Conservation (phyloP, 2,888 invertebrate species). For the Octonoba sinensis region DNA sequence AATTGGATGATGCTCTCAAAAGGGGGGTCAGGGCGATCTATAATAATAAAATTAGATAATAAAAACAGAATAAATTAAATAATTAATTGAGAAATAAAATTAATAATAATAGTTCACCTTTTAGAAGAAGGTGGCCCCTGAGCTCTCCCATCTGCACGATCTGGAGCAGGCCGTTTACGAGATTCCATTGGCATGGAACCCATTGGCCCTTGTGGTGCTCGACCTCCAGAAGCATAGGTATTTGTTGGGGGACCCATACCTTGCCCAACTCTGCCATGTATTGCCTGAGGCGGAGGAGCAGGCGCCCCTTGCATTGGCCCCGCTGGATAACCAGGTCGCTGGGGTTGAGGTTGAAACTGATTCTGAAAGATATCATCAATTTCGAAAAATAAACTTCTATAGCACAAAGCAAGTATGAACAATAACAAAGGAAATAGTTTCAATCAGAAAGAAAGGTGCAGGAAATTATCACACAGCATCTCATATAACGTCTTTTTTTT, state of each 20-base stretch:
- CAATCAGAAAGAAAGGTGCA: neutral
- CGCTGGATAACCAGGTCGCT: conserved; percentile 49
- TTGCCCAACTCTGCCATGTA: conserved; percentile 33
- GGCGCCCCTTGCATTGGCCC: conserved; percentile 31
- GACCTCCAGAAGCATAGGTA: conserved; percentile 22
- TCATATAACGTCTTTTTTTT: too few relatives aligned
- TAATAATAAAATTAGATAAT: too few relatives aligned
- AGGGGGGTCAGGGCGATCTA: too few relatives aligned
- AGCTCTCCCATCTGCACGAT: conserved; percentile 36
- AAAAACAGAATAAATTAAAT: too few relatives aligned
- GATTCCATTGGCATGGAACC: conserved; percentile 59
- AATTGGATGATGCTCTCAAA: too few relatives aligned
- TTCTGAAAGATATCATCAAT: conserved; percentile 24
- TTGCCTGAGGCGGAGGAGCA: conserved; percentile 39
- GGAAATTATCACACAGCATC: too few relatives aligned
- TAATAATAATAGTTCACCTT: too few relatives aligned
- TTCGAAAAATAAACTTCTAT: conserved; percentile 1
- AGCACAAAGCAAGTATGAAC: neutral
- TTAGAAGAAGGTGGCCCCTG: conserved; percentile 52
- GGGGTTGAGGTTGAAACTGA: conserved; percentile 42
- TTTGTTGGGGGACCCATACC: conserved; percentile 55
- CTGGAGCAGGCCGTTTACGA: conserved; percentile 56
- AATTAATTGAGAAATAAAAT: too few relatives aligned
- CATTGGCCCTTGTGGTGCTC: conserved; percentile 49
- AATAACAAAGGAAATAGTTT: neutral